phyloP scores from a whole-genome alignment of 2,888 invertebrate species.

The Dynastes maya region DNA sequence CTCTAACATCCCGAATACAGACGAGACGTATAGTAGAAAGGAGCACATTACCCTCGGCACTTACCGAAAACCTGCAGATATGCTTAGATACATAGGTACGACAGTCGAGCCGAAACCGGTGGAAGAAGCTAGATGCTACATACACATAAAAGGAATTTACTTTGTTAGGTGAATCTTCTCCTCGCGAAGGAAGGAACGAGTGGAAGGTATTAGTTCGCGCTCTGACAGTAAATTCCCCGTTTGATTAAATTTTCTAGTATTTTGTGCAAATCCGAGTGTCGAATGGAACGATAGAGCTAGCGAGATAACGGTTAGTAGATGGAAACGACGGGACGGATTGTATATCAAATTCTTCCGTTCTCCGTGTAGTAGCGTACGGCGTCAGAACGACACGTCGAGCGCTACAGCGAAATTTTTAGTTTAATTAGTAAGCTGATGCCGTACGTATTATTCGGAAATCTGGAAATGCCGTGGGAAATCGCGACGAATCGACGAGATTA shows the following conservation, averaged over 20 bases:
- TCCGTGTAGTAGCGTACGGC: neutral
- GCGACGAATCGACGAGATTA: too few relatives aligned
- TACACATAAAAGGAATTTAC: constrained; percentile 36
- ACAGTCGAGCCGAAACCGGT: neutral
- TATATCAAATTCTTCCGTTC: constrained; percentile 39
- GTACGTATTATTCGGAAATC: neutral
- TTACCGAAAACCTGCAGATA: constrained; percentile 25
- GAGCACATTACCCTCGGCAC: neutral
- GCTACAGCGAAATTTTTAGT: constrained; percentile 24
- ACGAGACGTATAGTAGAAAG: neutral
- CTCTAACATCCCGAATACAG: neutral
- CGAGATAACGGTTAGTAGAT: constrained; percentile 11
- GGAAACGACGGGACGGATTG: constrained; percentile 9
- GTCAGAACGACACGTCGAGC: neutral
- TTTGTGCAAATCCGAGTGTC: constrained; percentile 38
- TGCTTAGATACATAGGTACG: constrained; percentile 10
- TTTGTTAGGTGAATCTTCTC: constrained; percentile 23
- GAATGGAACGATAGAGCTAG: constrained; percentile 25
- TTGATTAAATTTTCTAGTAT: constrained; percentile 47
- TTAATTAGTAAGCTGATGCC: constrained; percentile 25
- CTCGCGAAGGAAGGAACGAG: neutral
- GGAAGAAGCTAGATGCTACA: neutral
- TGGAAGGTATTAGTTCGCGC: constrained; percentile 22
- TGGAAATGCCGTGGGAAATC: constrained; percentile 1
- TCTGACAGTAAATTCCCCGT: constrained; percentile 31